Base-by-base conservation (phyloP, 2,113 vertebrate genomes). In the Poeciliopsis turrubarensis region DNA sequence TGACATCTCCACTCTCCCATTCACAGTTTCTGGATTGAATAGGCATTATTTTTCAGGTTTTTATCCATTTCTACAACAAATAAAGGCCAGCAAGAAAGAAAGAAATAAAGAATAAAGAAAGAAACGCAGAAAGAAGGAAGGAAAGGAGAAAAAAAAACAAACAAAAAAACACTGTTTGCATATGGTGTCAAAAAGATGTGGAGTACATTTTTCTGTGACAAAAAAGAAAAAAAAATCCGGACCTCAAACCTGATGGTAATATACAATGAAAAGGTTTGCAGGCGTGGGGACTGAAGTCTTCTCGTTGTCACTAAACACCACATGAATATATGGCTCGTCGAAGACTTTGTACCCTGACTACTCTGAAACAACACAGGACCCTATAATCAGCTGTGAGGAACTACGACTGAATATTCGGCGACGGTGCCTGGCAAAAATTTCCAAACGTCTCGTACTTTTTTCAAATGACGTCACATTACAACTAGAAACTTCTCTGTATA, bases 11-110 rank as follows among this genome's bases (percentile, higher is more conserved):
- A 91, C 88, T 85, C 91, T 89, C 88, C 90, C 91, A 92, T 93
- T 94, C 92, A 93, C 93, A 93, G 90, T 93, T 93, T 91, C 91
- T 92, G 92, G 91, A 93, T 92, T 92, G 91, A 92, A 90, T 93
- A 92, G 89, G 88, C 89, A 91, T 89, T 91, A 92, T 89, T 91
- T 91, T 89, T 83, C 79, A 87, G 81, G 75, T 73, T 88, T 90
- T 87, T 84, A 57, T 25, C 51, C 64, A 89, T 91, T 82, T 93
- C 80, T 91, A 92, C 90, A 91, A 90, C 89, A 90, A 91, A 93
- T 91, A 91, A 90, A 89, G 82, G 87, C 81, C 89, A 84, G 87
- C 87, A 54, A 91, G 72, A 92, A 87, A 86, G 65, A 82, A 91
- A 34, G 13, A 37, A 26, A 57, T 22, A 13, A 51, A n/a, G 51